Evolutionary conservation across 2,113 vertebrate genomes (phyloP).

Genomic region (Cyanocitta stelleri): DNA sequence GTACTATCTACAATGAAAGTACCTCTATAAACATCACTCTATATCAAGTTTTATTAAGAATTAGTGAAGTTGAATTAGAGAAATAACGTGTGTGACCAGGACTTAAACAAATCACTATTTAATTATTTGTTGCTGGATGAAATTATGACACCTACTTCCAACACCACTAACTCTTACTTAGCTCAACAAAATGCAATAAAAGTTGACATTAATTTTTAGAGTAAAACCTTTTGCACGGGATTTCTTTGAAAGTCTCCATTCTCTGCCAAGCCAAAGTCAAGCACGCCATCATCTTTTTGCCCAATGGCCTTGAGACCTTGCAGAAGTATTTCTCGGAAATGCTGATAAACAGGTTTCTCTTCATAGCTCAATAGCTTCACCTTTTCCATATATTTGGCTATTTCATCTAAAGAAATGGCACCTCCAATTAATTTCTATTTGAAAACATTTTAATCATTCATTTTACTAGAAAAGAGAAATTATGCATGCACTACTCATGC

Average conservation of each 20-base stretch:
- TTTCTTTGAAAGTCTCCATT: slow-evolving; percentile 62
- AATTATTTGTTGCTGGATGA: background rate
- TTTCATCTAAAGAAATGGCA: slow-evolving; percentile 79
- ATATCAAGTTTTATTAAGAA: background rate
- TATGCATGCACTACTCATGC: background rate
- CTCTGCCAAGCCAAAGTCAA: slow-evolving; percentile 73
- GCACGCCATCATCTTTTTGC: slow-evolving; percentile 78
- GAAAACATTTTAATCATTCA: slow-evolving; percentile 2
- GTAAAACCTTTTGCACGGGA: slow-evolving; percentile 60
- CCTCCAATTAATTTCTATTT: slow-evolving; percentile 4
- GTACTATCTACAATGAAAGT: background rate
- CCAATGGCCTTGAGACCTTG: slow-evolving; percentile 82
- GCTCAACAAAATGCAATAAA: background rate
- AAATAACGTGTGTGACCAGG: background rate
- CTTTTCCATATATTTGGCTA: slow-evolving; percentile 86
- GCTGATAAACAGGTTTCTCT: slow-evolving; percentile 84
- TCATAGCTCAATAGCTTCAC: slow-evolving; percentile 81
- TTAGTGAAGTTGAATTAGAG: background rate
- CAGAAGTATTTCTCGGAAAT: slow-evolving; percentile 81
- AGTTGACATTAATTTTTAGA: background rate
- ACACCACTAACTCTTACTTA: background rate
- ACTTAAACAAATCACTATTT: background rate
- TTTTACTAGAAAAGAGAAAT: slow-evolving; percentile 1
- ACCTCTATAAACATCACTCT: background rate
- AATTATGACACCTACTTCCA: background rate